Conservation (phyloP, 2,797 vertebrate genomes). For the Numenius phaeopus region DNA sequence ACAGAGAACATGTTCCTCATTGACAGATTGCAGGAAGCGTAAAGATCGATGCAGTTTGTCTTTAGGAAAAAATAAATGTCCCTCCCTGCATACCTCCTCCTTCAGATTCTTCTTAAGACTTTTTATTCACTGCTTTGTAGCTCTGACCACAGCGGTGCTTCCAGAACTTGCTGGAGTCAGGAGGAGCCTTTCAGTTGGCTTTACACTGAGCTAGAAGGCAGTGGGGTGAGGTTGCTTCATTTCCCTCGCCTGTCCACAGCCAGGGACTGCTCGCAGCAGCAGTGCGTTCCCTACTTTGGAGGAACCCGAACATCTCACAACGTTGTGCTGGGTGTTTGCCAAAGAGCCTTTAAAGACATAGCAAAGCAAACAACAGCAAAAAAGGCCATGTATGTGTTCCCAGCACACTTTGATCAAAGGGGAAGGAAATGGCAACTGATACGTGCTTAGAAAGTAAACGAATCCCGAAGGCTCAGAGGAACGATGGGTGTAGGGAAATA, state of each 20-base stretch:
- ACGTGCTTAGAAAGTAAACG: neutral
- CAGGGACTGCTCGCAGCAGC: neutral
- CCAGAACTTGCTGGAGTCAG: neutral
- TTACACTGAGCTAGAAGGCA: neutral
- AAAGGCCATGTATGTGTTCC: neutral
- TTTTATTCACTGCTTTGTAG: neutral
- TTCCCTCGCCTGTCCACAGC: neutral
- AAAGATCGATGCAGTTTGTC: neutral
- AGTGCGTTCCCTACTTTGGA: fast-evolving
- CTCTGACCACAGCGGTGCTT: neutral
- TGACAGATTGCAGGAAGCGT: slow-evolving; percentile 38
- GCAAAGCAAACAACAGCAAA: neutral
- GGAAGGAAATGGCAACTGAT: neutral
- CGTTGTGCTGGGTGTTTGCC: neutral
- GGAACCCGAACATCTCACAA: neutral
- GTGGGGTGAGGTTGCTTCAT: neutral
- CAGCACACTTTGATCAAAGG: neutral
- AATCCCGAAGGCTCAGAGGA: neutral
- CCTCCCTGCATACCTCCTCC: neutral
- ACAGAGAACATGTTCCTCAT: neutral
- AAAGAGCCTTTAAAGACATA: neutral
- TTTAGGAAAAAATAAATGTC: neutral
- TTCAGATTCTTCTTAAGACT: neutral
- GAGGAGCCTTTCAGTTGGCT: neutral
- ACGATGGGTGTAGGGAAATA: neutral